Conservation (phyloP, 2,113 vertebrate species). For the Australoheros scitulus region DNA sequence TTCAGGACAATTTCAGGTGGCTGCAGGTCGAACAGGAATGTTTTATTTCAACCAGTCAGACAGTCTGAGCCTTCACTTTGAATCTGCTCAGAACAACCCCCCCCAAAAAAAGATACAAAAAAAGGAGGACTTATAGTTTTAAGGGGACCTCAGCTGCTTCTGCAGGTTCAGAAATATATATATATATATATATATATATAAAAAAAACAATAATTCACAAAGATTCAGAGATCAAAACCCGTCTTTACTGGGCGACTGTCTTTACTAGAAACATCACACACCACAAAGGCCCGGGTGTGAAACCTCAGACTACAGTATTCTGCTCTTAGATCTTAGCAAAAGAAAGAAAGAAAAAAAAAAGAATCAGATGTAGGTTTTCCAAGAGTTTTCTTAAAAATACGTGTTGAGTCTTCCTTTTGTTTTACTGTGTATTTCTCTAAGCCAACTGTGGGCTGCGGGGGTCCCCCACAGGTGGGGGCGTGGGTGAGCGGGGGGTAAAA, state of each 20-base stretch:
- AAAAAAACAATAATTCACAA: conserved; percentile 14
- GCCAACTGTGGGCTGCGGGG: not conserved
- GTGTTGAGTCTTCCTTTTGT: not conserved
- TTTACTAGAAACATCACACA: conserved; percentile 30
- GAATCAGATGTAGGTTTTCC: conserved; percentile 6
- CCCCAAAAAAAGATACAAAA: not conserved
- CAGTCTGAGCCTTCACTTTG: conserved; percentile 29
- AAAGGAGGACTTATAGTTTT: conserved; percentile 7
- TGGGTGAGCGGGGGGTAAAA: not conserved
- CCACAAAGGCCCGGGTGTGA: not conserved
- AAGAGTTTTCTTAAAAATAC: conserved; percentile 12
- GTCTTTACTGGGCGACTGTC: conserved; percentile 12
- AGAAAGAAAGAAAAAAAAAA: conserved; percentile 5
- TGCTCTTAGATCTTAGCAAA: conserved; percentile 7
- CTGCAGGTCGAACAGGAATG: conserved; percentile 55
- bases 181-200: not conserved
- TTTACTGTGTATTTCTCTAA: not conserved
- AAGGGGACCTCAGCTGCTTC: conserved; percentile 20
- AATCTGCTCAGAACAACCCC: not conserved
- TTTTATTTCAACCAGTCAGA: conserved; percentile 66
- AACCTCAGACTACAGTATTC: conserved; percentile 13
- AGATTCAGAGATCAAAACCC: conserved; percentile 42
- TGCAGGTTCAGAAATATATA: conserved; percentile 15
- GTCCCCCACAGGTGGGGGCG: not conserved
- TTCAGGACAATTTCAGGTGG: conserved; percentile 68